Conservation (phyloP, 2,888 invertebrate genomes). For the Nipponacmea schrenckii region DNA sequence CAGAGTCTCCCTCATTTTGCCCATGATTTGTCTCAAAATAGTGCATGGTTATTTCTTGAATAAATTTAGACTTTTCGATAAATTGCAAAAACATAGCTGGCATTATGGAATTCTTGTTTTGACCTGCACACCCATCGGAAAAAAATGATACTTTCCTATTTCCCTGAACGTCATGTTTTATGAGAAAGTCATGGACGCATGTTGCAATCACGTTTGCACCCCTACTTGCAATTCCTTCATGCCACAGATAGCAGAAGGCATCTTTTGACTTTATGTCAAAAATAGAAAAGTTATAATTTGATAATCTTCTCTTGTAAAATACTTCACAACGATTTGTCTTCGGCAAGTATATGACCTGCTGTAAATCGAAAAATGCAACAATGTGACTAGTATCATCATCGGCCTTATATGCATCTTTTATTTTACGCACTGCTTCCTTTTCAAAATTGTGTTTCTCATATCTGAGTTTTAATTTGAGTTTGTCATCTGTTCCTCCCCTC, state of each 20-base stretch:
- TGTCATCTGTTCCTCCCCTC: background rate
- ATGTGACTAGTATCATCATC: background rate
- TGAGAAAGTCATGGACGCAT: background rate
- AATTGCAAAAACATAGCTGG: background rate
- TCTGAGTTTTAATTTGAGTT: background rate
- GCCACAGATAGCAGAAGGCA: no score
- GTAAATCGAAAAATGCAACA: background rate
- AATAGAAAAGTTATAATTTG: no score
- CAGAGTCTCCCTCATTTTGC: background rate
- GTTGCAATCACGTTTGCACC: background rate
- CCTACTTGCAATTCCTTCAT: background rate
- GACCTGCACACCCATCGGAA: background rate
- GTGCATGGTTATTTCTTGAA: no score
- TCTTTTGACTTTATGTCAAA: no score
- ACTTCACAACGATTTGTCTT: no score
- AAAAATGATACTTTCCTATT: background rate
- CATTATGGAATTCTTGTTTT: background rate
- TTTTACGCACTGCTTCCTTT: background rate
- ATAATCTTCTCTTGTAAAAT: no score
- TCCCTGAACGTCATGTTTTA: background rate
- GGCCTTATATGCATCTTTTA: background rate
- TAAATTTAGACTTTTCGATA: background rate
- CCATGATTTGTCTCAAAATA: no score
- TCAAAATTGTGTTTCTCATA: background rate
- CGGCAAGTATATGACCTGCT: background rate